Evolutionary conservation across 1,140 invertebrate species (phyloP).

Genomic region (Ganaspis sp.): DNA sequence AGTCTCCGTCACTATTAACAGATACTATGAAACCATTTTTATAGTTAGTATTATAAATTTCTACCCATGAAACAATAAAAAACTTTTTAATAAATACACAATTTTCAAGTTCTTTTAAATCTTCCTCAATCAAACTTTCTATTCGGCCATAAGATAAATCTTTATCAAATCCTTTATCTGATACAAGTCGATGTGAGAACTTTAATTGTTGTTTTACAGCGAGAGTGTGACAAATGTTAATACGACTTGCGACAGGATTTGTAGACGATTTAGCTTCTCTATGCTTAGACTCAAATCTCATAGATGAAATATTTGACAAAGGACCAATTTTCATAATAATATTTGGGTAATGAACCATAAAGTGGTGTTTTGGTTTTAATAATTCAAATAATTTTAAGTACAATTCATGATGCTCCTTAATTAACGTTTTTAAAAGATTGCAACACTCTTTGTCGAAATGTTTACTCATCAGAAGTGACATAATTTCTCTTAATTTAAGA

Average conservation of each 20-base stretch:
- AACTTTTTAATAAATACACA: no score
- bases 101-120: not conserved
- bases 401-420: constrained; percentile 41
- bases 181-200: constrained; percentile 31
- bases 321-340: constrained; percentile 38
- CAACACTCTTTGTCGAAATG: constrained; percentile 33
- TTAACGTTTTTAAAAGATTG: constrained; percentile 33
- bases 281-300: constrained; percentile 44
- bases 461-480: constrained; percentile 30
- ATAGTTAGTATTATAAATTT: no score
- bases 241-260: constrained; percentile 34
- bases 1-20: not conserved
- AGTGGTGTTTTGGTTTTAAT: constrained; percentile 43
- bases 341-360: constrained; percentile 41
- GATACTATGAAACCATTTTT: no score
- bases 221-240: constrained; percentile 40
- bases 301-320: constrained; percentile 33
- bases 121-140: constrained; percentile 14
- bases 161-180: constrained; percentile 26
- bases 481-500: constrained; percentile 34
- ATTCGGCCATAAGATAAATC: not conserved
- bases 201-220: constrained; percentile 38
- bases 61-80: no score
- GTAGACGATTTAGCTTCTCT: constrained; percentile 26
- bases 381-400: constrained; percentile 40